Evolutionary conservation across 2,797 vertebrate species (phyloP), one percentile per base, ranked within the genome.

Genomic region (Phylloscopus collybita): DNA sequence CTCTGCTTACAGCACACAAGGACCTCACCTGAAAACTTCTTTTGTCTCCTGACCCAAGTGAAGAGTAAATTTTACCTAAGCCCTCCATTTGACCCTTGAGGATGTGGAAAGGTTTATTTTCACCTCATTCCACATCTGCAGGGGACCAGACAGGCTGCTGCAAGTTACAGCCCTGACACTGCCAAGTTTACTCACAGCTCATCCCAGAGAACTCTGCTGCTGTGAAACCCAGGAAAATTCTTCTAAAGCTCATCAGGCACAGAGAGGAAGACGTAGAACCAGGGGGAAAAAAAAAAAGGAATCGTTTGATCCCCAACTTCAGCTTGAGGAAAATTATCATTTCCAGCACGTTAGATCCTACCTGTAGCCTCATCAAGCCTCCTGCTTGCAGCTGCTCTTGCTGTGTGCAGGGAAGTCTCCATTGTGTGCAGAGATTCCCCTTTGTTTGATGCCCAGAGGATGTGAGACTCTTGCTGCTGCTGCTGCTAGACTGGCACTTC

Each of bases 401-500:
- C 44, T 27, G 9, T 6, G 12, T 42, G 93, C 65, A 62, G 57
- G 51, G 64, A 61, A 85, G 80, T 51, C 80, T n/a, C 60, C 34
- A 11, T 53, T 61, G 36, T 88, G 59, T 51, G 47, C 84, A 83
- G 57, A 92, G 75, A 89, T 45, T 78, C 71, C 80, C 64, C 62
- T 95, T 53, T 95, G 93, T 94, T 70, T 40, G 90, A 88, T 54
- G 80, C 91, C 1, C 19, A 11, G 30, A 38, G 74, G 73, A 67
- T 44, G 83, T 17, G 86, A 86, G 88, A 27, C 22, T 44, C 66
- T 50, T 11, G 69, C 91, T 21, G 50, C 65, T 66, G 80, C 75
- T 45, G 78, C 92, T 64, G 83, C 57, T 86, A 89, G 86, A 54
- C 57, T 57, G 94, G 70, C 51, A 72, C 89, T 92, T 92, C 86